Conservation (phyloP, 2,888 invertebrate genomes). For the Drosophila dives region DNA sequence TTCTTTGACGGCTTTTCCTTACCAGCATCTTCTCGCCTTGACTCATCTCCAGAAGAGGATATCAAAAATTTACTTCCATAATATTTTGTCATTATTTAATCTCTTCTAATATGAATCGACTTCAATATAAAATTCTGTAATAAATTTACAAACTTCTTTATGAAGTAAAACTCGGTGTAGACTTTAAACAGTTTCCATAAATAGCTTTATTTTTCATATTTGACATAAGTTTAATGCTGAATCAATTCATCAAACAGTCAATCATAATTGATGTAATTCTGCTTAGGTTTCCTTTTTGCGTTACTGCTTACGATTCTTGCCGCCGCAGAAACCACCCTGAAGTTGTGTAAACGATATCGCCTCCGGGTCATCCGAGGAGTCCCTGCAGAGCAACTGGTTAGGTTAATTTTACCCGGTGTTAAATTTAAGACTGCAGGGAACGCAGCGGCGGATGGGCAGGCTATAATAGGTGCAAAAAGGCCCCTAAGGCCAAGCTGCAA, state of each 20-base stretch:
- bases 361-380: slow-evolving; percentile 78
- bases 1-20: too few relatives aligned
- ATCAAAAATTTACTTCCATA: not conserved
- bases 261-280: not conserved
- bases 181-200: not conserved
- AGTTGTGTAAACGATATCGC: slow-evolving; percentile 26
- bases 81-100: not conserved
- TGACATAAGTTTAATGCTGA: not conserved
- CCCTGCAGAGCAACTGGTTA: slow-evolving; percentile 49
- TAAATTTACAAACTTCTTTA: not conserved
- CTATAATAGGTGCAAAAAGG: too few relatives aligned
- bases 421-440: not conserved
- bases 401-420: not conserved
- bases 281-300: not conserved
- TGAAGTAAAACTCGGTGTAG: not conserved
- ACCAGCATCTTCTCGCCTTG: not conserved
- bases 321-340: not conserved
- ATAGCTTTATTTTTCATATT: not conserved
- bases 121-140: not conserved
- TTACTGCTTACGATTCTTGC: not conserved
- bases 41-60: not conserved
- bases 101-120: not conserved
- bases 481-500: too few relatives aligned
- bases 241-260: not conserved
- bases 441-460: too few relatives aligned